Conservation (phyloP, 2,888 invertebrate species). For the Agrotis puta region DNA sequence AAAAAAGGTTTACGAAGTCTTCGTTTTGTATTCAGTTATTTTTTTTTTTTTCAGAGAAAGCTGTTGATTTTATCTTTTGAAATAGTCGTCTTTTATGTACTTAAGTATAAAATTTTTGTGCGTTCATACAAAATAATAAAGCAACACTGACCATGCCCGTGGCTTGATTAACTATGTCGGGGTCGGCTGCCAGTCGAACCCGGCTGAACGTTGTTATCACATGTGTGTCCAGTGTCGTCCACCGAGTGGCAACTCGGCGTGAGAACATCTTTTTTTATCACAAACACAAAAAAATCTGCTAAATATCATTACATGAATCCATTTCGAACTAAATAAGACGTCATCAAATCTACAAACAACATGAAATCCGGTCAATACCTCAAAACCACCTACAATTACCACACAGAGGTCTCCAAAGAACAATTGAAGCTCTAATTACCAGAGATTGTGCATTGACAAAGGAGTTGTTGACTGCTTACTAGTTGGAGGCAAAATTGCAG, state of each 20-base stretch:
- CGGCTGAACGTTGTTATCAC: too few relatives aligned
- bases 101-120: too few relatives aligned
- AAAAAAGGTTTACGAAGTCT: neutral
- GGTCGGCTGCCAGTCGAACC: too few relatives aligned
- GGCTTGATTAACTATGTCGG: too few relatives aligned
- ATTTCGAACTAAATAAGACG: neutral
- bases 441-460: slow-evolving; percentile 39
- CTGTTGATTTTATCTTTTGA: neutral
- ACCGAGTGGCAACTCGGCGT: too few relatives aligned
- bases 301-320: too few relatives aligned
- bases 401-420: slow-evolving; percentile 3
- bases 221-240: too few relatives aligned
- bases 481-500: slow-evolving; percentile 46
- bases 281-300: too few relatives aligned
- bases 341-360: slow-evolving; percentile 1
- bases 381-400: neutral
- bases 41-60: neutral
- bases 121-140: too few relatives aligned
- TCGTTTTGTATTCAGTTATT: neutral
- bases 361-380: slow-evolving; percentile 7
- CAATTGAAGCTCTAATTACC: slow-evolving; percentile 47
- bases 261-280: too few relatives aligned
- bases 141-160: too few relatives aligned
- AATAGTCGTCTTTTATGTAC: too few relatives aligned
- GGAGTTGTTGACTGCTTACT: slow-evolving; percentile 35